phyloP scores from a whole-genome alignment of 2,113 vertebrate genomes.

The Sander vitreus region DNA sequence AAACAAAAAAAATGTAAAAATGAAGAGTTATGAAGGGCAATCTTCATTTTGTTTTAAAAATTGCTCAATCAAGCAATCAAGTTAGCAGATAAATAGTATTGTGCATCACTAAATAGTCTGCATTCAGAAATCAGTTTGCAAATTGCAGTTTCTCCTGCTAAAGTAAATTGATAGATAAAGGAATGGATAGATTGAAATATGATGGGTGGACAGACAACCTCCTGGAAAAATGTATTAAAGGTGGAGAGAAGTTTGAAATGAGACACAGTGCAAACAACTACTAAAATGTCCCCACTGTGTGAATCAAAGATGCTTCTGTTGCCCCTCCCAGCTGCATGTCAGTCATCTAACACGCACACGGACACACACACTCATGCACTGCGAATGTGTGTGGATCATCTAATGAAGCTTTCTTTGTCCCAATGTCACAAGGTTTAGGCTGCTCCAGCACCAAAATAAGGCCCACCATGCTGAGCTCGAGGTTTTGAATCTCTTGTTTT shows the following conservation, averaged over 20 bases:
- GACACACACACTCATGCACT: slow-evolving; percentile 22
- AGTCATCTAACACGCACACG: slow-evolving; percentile 55
- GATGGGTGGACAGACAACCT: slow-evolving; percentile 12
- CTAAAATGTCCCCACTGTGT: slow-evolving; percentile 62
- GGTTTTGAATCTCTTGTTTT: slow-evolving; percentile 73
- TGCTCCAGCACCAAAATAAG: slow-evolving; percentile 60
- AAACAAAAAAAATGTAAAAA: background rate
- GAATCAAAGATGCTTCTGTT: slow-evolving; percentile 72
- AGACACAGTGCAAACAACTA: slow-evolving; percentile 45
- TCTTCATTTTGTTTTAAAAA: background rate
- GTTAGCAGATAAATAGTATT: slow-evolving; percentile 22
- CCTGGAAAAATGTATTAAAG: background rate
- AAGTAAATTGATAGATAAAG: background rate
- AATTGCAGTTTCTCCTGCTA: background rate
- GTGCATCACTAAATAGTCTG: background rate
- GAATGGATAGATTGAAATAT: background rate
- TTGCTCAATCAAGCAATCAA: slow-evolving; percentile 36
- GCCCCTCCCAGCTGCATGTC: slow-evolving; percentile 76
- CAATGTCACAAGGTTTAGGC: slow-evolving; percentile 60
- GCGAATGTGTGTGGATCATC: slow-evolving; percentile 44
- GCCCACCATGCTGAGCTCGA: slow-evolving; percentile 66
- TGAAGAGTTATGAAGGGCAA: slow-evolving; percentile 6
- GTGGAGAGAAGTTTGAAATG: slow-evolving; percentile 34
- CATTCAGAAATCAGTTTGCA: background rate
- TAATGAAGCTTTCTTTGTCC: slow-evolving; percentile 78